Evolutionary conservation across 2,797 vertebrate genomes (phyloP).

Genomic region (Hydrophis major): DNA sequence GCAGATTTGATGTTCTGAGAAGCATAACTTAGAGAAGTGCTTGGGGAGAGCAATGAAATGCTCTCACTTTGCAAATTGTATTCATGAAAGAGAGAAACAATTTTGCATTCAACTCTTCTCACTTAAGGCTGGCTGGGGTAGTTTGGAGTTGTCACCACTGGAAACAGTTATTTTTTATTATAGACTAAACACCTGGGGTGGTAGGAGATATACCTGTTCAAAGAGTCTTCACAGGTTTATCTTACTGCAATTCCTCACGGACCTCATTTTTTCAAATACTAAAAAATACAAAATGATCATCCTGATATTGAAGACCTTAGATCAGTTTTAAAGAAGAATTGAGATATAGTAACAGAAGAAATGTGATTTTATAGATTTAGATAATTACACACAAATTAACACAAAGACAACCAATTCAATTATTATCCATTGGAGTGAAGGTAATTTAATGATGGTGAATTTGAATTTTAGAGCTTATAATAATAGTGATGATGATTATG

Average conservation of each 20-base stretch:
- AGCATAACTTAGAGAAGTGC: neutral
- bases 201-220: neutral
- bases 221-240: slow-evolving; percentile 11
- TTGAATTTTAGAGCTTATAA: neutral
- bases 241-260: neutral
- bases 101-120: slow-evolving; percentile 18
- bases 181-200: slow-evolving; percentile 2
- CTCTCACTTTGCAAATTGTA: slow-evolving; percentile 12
- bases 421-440: neutral
- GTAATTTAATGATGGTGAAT: neutral
- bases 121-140: neutral
- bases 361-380: neutral
- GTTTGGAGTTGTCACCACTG: neutral
- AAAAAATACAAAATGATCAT: neutral
- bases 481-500: neutral
- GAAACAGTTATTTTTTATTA: neutral
- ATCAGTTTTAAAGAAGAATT: neutral
- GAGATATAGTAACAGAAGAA: neutral
- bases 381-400: neutral
- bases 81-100: neutral
- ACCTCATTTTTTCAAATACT: neutral
- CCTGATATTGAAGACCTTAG: neutral
- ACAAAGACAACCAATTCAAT: neutral
- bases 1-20: neutral
- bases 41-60: neutral